Evolutionary conservation across 2,888 invertebrate genomes (phyloP), one percentile per base, ranked within the genome.

Genomic region (Aspidapion aeneum): DNA sequence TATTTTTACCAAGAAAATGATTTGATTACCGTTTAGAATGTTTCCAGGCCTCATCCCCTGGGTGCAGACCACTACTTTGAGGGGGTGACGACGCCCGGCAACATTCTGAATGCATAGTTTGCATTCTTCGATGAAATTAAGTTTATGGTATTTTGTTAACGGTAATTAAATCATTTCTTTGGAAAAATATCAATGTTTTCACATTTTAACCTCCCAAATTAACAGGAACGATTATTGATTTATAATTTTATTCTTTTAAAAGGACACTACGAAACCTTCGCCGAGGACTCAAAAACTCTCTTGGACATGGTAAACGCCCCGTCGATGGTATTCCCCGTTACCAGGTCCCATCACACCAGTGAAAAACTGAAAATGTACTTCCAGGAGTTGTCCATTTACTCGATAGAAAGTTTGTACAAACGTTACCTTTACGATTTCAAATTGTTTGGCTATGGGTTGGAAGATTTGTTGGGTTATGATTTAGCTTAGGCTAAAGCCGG

Each of bases 391-490:
- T 87, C 89, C 54, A 83, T 90, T 63, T 86, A 86, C 20, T 86
- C 90, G 65, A 87, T 93, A 61, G 83, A 87, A 64, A 84, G 86
- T 69, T 81, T 96, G 55, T 90, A 90, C 73, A 86, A 69, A 72
- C 80, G 91, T 54, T 95, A 94, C 78, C 85, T 86, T 73, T 81
- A 86, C 59, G 96, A 96, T 80, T 93, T 93, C 76, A 87, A 87
- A 74, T 80, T 94, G 73, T 96, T 95, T 75, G 89, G 90, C 70
- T 95, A 95, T 72, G 86, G 87, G 67, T 77, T 93, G 66, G 89
- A 91, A 68, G 89, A 90, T 73, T 86, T 92, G 55, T 82, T 93
- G 19, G 93, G 93, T 1, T 93, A 88, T 75, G 91, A 93, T 78
- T 82, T 92, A 71, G 91, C 72, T 17, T 74, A 71, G 61, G 5